phyloP scores from a whole-genome alignment of 2,113 vertebrate species.

The Bagarius yarrelli region DNA sequence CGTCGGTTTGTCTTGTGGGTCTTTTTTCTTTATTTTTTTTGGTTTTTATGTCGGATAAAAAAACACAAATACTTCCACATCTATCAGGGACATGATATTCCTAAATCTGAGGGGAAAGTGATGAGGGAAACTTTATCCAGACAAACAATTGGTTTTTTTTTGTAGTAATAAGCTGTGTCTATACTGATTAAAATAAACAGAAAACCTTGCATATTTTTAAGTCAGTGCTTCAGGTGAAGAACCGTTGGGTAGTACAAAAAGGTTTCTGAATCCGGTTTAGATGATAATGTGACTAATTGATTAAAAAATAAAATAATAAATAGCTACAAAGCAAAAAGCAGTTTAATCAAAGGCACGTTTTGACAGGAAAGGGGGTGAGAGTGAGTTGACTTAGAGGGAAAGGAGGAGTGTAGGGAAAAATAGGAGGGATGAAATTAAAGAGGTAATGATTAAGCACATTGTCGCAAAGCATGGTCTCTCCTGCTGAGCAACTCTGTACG shows the following conservation, averaged over 20 bases:
- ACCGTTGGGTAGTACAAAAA: slow-evolving; percentile 15
- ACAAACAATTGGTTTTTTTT: slow-evolving; percentile 30
- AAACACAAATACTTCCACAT: too few relatives aligned
- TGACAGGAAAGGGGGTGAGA: slow-evolving; percentile 28
- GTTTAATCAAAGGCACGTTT: slow-evolving; percentile 46
- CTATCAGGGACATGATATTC: too few relatives aligned
- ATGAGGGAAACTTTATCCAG: too few relatives aligned
- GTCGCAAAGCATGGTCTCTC: slow-evolving; percentile 39
- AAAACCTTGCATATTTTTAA: slow-evolving; percentile 29
- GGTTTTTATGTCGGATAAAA: too few relatives aligned
- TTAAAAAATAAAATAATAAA: slow-evolving; percentile 13
- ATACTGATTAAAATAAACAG: slow-evolving; percentile 37
- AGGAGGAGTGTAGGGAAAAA: background rate
- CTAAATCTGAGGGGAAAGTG: too few relatives aligned
- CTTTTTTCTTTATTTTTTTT: too few relatives aligned
- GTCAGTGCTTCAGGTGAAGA: slow-evolving; percentile 24
- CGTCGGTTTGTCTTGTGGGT: too few relatives aligned
- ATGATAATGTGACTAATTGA: background rate
- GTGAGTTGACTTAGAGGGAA: background rate
- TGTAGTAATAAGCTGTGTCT: slow-evolving; percentile 37
- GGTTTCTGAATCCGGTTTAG: slow-evolving; percentile 5
- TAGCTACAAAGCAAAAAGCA: slow-evolving; percentile 2
- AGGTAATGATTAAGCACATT: slow-evolving; percentile 52
- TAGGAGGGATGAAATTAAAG: slow-evolving; percentile 17
- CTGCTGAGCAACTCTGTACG: slow-evolving; percentile 41